Percentiles rank a stretch among this genome's conserved stretches.
Conservation (phyloP, 2,113 vertebrate genomes). For the Sterna hirundo region DNA sequence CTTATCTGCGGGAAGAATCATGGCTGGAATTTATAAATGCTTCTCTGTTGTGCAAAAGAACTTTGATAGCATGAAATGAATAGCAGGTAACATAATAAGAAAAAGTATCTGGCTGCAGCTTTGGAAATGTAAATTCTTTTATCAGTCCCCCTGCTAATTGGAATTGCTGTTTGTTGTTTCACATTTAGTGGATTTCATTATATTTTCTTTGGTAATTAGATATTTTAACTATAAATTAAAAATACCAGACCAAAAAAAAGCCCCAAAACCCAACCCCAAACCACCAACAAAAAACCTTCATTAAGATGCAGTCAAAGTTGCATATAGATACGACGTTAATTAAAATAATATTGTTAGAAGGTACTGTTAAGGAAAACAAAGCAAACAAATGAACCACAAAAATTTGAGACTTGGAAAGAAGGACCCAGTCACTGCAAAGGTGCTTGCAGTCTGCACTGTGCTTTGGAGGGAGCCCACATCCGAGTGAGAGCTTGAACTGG, state of each 20-base stretch:
- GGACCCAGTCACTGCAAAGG: background rate
- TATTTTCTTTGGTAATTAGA: slow-evolving; percentile 65
- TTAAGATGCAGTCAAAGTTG: slow-evolving; percentile 47
- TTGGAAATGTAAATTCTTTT: slow-evolving; percentile 68
- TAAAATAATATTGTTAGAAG: slow-evolving; percentile 31
- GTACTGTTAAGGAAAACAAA: slow-evolving; percentile 25
- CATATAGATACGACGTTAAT: slow-evolving; percentile 36
- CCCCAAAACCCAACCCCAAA: background rate
- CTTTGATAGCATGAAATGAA: slow-evolving; percentile 57
- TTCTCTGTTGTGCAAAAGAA: slow-evolving; percentile 43
- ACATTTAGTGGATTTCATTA: slow-evolving; percentile 60
- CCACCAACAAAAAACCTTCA: background rate
- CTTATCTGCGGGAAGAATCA: slow-evolving; percentile 41
- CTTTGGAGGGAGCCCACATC: background rate
- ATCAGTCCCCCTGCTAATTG: slow-evolving; percentile 63
- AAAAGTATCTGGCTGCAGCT: slow-evolving; percentile 47
- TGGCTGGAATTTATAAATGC: slow-evolving; percentile 49
- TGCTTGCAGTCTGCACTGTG: background rate
- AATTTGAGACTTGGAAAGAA: background rate
- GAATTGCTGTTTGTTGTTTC: slow-evolving; percentile 63
- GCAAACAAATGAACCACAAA: background rate
- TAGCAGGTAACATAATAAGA: slow-evolving; percentile 61
- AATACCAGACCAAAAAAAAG: background rate
- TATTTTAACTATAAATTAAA: slow-evolving; percentile 60
- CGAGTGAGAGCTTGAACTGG: rapidly evolving